Evolutionary conservation across 1,140 invertebrate species (phyloP).

Genomic region (Papilio dardanus): DNA sequence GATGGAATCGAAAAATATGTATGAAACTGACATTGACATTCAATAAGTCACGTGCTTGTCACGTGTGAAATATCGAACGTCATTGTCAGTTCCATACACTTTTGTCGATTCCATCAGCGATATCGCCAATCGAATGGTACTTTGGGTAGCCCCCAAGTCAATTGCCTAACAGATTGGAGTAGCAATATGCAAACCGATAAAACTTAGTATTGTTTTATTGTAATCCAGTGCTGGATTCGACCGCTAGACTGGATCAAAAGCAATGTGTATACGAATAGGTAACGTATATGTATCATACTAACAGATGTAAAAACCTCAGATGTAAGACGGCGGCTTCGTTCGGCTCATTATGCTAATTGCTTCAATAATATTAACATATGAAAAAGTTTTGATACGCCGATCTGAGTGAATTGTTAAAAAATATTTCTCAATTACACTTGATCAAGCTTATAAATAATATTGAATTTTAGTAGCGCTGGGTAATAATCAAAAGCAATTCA

Average conservation of each 20-base stretch:
- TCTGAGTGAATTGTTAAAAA: neutral
- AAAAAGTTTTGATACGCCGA: slow-evolving; percentile 19
- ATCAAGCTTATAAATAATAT: neutral
- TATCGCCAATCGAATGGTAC: no score
- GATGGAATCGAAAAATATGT: no score
- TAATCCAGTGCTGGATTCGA: no score
- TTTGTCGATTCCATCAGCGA: no score
- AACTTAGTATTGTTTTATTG: no score
- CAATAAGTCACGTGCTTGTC: no score
- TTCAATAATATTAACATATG: slow-evolving; percentile 30
- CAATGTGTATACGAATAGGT: neutral
- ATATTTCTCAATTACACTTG: neutral
- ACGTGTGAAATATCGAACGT: no score
- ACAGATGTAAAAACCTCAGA: slow-evolving; percentile 19
- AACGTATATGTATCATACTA: slow-evolving; percentile 5
- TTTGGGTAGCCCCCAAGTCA: no score
- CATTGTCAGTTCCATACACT: neutral
- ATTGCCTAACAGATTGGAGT: no score
- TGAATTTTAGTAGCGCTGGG: neutral
- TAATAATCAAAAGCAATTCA: neutral
- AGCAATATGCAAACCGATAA: no score
- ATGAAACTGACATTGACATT: no score
- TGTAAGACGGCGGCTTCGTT: slow-evolving; percentile 5
- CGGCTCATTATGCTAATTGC: slow-evolving; percentile 7
- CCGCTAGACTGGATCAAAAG: neutral